These are phyloP conservation scores for Ommatoiulus sabulosus DNA, from an alignment of 2,888 invertebrate genomes.

Conservation along the genomic window DNA sequence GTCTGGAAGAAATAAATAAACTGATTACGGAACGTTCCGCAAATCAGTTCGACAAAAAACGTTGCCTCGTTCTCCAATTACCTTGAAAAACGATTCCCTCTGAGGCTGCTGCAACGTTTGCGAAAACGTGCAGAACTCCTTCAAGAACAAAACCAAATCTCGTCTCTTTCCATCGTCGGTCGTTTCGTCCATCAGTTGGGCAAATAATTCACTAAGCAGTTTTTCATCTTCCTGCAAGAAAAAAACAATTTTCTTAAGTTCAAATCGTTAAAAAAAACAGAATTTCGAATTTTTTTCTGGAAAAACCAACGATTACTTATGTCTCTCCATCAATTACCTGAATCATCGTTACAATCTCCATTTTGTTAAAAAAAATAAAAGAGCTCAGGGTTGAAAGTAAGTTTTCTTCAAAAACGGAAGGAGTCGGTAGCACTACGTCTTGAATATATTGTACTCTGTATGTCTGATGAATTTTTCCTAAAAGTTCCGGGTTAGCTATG, in stretches of 20 bases:
- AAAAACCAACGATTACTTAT: too few relatives aligned
- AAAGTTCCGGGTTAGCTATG: constrained; percentile 92
- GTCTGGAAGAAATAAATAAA: constrained; percentile 70
- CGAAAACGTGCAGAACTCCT: constrained; percentile 99
- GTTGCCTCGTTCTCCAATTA: too few relatives aligned
- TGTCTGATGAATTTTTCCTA: constrained; percentile 99
- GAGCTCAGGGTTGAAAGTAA: constrained; percentile 96
- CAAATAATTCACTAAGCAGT: constrained; percentile 94
- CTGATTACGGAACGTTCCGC: not conserved
- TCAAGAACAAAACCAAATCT: constrained; percentile 96
- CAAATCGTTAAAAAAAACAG: too few relatives aligned
- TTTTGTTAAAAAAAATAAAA: constrained; percentile 99
- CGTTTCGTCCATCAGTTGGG: constrained; percentile 88
- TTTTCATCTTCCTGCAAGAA: constrained; percentile 88
- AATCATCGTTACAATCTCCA: constrained; percentile 97
- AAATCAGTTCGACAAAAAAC: too few relatives aligned
- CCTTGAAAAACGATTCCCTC: constrained; percentile 97
- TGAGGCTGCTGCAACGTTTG: constrained; percentile 97
- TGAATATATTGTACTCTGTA: constrained; percentile 98
- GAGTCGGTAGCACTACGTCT: constrained; percentile 98
- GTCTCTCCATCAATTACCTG: constrained; percentile 72
- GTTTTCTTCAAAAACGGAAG: constrained; percentile 99
- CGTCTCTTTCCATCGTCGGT: constrained; percentile 86
- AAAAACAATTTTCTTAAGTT: too few relatives aligned
- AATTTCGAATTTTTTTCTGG: too few relatives aligned